Base-by-base conservation (phyloP, 30 jellyfish, hydroid and myxozoan species). In the Aurelia aurita complex sp. Pacific region DNA sequence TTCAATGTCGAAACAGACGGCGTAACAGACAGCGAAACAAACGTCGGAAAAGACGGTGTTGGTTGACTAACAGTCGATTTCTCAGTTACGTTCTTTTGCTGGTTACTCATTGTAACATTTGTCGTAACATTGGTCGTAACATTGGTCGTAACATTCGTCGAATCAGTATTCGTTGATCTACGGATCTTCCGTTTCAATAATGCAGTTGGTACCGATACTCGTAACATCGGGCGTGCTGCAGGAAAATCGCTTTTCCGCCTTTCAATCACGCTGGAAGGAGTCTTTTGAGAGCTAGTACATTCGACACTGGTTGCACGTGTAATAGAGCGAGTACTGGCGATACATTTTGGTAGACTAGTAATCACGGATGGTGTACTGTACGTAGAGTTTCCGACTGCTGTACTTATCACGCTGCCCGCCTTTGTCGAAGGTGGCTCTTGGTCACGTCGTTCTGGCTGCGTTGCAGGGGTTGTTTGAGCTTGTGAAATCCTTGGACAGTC, bases 141-240 rank as follows among this genome's bases (percentile, higher is more conserved):
- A 14, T 60, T 60, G 0, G 69, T 60, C 32, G 32, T 60, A 40
- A 40, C 52, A 40, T 40, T 40, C 8, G 6, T 40, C 52, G 52
- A 40, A 40, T 46, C 57, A 46, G 6, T 46, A 6, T 46, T 6
- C 8, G 57, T 46, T 46, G 57, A 46, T 46, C 57, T 46, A 34
- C 55, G 55, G 23, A 67, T 67, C 50, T 79, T 79, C 0, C 89
- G 89, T 33, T 29, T 65, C 60, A 79, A 55, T 54, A 79, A 65
- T 29, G 70, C 57, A 3, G 33, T 79, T 60, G 89, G 89, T 13
- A 79, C 89, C 6, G 89, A 79, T 19, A 79, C 60, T n/a, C 80
- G 89, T 11, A 79, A 75, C n/a, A 40, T 74, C 40, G 69, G 40
- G 17, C 57, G 52, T 10, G 73, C 62, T 32, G 80, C 78, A 2